Conservation (phyloP, 2,888 invertebrate species). For the Heterodera filipjevi region DNA sequence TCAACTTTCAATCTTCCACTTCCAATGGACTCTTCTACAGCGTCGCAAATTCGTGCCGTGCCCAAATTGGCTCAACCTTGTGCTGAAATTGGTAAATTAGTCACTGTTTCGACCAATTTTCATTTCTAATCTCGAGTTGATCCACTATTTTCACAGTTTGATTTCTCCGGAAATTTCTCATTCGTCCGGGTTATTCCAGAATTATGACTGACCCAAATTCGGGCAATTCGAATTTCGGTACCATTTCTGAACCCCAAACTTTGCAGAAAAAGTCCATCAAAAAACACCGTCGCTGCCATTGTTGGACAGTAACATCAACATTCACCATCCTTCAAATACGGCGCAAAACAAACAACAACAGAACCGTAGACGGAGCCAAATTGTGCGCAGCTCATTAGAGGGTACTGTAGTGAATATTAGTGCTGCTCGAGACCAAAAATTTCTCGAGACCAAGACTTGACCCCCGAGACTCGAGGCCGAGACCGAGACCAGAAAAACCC, state of each 20-base stretch:
- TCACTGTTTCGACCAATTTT: too few species aligned
- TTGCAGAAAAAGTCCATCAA: not conserved
- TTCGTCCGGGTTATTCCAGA: too few species aligned
- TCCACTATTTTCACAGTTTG: too few species aligned
- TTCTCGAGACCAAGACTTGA: too few species aligned
- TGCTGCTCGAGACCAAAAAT: too few species aligned
- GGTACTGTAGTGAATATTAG: not conserved
- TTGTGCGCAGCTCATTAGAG: slow-evolving; percentile 10
- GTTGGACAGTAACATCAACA: not conserved
- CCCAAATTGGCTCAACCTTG: not conserved
- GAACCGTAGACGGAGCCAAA: slow-evolving; percentile 1
- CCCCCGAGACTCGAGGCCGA: too few species aligned
- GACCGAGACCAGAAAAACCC: too few species aligned
- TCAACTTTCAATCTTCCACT: not conserved
- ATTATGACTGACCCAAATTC: too few species aligned
- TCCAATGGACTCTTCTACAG: not conserved
- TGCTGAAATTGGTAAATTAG: not conserved
- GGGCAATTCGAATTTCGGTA: too few species aligned
- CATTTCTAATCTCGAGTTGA: too few species aligned
- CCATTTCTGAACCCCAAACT: not conserved
- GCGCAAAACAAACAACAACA: not conserved
- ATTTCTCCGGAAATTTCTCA: too few species aligned
- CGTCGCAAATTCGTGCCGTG: not conserved
- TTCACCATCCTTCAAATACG: not conserved
- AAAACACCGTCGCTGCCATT: not conserved